These are phyloP conservation scores for Scylla paramamosain DNA, from an alignment of 1,140 invertebrate genomes.

Conservation along the genomic window DNA sequence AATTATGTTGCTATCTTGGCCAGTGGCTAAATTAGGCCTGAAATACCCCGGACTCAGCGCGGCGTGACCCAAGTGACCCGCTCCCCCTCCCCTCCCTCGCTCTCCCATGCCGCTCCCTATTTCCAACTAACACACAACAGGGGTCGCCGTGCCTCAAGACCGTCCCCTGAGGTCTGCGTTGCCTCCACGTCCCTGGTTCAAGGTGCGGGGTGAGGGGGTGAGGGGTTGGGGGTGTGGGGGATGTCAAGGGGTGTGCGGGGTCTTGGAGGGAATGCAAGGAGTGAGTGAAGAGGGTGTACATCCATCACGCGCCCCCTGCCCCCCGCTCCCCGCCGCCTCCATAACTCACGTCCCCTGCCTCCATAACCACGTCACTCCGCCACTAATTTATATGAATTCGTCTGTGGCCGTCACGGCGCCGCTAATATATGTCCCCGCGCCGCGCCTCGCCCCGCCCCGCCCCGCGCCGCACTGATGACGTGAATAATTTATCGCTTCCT, in stretches of 20 bases:
- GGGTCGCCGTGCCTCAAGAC: too few relatives aligned
- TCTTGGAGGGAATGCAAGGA: background rate
- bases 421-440: background rate
- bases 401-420: background rate
- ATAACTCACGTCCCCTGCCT: constrained; percentile 1
- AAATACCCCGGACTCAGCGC: background rate
- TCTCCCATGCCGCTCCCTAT: background rate
- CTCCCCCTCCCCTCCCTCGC: background rate
- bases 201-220: background rate
- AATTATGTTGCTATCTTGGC: background rate
- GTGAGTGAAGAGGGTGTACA: background rate
- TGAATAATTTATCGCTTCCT: too few relatives aligned
- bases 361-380: constrained; percentile 11
- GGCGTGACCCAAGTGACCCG: background rate
- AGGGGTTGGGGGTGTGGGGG: background rate
- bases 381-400: constrained; percentile 43
- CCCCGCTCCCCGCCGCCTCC: background rate
- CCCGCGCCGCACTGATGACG: background rate
- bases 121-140: too few relatives aligned
- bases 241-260: background rate
- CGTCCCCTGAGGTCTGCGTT: background rate
- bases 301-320: background rate
- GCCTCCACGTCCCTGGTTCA: background rate
- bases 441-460: background rate
- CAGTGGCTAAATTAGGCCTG: background rate